A percentile compares a stretch with the other conserved stretches of the same genome.
Evolutionary conservation across 2,113 vertebrate species (phyloP).

Genomic region (Nansenia antarctica): DNA sequence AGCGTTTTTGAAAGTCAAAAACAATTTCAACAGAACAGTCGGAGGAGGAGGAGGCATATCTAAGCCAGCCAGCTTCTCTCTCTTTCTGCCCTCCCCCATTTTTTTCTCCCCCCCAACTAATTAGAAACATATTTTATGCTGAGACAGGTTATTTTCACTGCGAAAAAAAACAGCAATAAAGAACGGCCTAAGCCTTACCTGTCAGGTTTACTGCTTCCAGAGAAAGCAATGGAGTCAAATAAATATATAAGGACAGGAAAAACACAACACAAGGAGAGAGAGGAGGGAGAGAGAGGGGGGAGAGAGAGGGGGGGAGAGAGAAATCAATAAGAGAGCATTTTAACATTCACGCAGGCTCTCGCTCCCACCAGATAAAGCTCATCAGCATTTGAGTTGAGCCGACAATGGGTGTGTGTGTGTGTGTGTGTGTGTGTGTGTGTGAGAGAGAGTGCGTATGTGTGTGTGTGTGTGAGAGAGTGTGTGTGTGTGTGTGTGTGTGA

Average conservation of each 20-base stretch:
- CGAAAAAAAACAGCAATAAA: slow-evolving; percentile 55
- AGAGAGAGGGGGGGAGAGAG: slow-evolving; percentile 70
- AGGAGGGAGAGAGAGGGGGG: slow-evolving; percentile 53
- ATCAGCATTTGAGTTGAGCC: slow-evolving; percentile 62
- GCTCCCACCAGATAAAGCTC: slow-evolving; percentile 56
- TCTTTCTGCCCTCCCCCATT: slow-evolving; percentile 20
- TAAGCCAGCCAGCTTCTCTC: slow-evolving; percentile 27
- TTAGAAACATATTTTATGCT: slow-evolving; percentile 59
- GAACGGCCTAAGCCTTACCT: slow-evolving; percentile 84
- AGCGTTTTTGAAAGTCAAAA: background rate
- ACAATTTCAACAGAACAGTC: background rate
- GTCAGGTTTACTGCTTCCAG: slow-evolving; percentile 94
- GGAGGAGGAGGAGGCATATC: slow-evolving; percentile 16
- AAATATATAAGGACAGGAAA: slow-evolving; percentile 70
- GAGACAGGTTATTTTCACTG: slow-evolving; percentile 54
- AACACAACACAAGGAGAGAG: slow-evolving; percentile 69
- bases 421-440: slow-evolving; percentile 21
- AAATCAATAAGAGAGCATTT: slow-evolving; percentile 80
- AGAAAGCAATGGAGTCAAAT: slow-evolving; percentile 75
- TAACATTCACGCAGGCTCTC: slow-evolving; percentile 70
- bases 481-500: background rate
- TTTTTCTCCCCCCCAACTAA: slow-evolving; percentile 37
- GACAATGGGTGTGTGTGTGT: slow-evolving; percentile 9
- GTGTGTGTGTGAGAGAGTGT: background rate
- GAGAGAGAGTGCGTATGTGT: no score